Evolutionary conservation across 2,113 vertebrate species (phyloP).

Genomic region (Thymallus thymallus): DNA sequence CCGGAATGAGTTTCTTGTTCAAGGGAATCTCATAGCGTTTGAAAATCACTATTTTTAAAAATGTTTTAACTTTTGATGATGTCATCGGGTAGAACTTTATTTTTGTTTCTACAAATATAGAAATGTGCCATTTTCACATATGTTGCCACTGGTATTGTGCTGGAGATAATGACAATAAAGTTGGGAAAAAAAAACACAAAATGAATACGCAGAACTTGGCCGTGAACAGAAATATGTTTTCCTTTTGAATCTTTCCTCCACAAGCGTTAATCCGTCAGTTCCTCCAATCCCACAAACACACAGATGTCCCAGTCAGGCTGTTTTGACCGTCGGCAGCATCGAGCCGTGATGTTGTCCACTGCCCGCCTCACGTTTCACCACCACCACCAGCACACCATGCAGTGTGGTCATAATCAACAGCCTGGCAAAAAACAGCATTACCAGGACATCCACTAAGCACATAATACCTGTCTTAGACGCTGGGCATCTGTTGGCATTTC

Average conservation of each 20-base stretch:
- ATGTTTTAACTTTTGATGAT: too few species aligned
- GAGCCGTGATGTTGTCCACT: conserved; percentile 26
- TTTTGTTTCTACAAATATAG: too few species aligned
- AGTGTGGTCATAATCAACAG: conserved; percentile 51
- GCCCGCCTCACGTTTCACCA: not conserved
- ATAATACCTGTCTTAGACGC: conserved; percentile 80
- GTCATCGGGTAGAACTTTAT: too few species aligned
- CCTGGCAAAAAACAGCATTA: conserved; percentile 64
- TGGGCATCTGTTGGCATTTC: conserved; percentile 83
- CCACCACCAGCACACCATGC: conserved; percentile 14
- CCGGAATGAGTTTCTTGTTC: too few species aligned
- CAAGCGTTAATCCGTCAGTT: conserved; percentile 19
- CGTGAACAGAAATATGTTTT: not conserved
- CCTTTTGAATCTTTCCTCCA: not conserved
- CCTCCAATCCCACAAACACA: conserved; percentile 32
- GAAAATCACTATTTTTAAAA: too few species aligned
- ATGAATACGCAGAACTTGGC: too few species aligned
- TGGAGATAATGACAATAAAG: too few species aligned
- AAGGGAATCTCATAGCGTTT: too few species aligned
- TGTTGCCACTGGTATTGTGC: too few species aligned
- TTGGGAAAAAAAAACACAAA: not conserved
- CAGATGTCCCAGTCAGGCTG: conserved; percentile 27
- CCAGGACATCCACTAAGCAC: conserved; percentile 76
- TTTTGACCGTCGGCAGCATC: conserved; percentile 12
- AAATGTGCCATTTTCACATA: too few species aligned